phyloP scores from a whole-genome alignment of 2,797 vertebrate species.

The Nannoperca australis region DNA sequence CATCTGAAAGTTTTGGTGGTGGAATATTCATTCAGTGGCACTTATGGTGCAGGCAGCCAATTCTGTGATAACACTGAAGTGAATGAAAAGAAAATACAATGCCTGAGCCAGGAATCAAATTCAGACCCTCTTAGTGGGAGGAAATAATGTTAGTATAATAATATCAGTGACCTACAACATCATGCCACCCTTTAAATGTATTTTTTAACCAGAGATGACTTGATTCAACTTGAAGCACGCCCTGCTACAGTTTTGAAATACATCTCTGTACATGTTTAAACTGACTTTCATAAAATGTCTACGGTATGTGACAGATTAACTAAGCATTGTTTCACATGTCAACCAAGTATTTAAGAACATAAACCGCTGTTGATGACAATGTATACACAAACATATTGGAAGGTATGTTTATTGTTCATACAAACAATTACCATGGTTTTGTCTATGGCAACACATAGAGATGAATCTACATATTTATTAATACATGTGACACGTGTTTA shows the following conservation, averaged over 20 bases:
- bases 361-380: background rate
- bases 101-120: constrained; percentile 24
- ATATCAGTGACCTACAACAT: constrained; percentile 14
- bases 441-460: background rate
- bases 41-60: constrained; percentile 26
- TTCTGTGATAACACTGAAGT: constrained; percentile 18
- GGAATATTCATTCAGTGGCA: constrained; percentile 44
- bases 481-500: background rate
- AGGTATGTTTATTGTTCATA: background rate
- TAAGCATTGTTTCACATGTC: background rate
- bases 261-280: background rate
- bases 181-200: background rate
- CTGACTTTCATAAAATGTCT: background rate
- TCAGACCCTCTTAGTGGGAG: constrained; percentile 25
- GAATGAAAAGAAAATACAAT: constrained; percentile 15
- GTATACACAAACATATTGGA: background rate
- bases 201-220: constrained; percentile 3
- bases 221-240: background rate
- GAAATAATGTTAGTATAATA: constrained; percentile 23
- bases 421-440: background rate
- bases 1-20: constrained; percentile 47
- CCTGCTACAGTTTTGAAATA: background rate
- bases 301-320: background rate
- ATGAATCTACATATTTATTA: background rate
- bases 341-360: background rate